A percentile compares a stretch with the other conserved stretches of the same genome.
phyloP scores from a whole-genome alignment of 2,888 invertebrate genomes.

The Limnephilus lunatus region DNA sequence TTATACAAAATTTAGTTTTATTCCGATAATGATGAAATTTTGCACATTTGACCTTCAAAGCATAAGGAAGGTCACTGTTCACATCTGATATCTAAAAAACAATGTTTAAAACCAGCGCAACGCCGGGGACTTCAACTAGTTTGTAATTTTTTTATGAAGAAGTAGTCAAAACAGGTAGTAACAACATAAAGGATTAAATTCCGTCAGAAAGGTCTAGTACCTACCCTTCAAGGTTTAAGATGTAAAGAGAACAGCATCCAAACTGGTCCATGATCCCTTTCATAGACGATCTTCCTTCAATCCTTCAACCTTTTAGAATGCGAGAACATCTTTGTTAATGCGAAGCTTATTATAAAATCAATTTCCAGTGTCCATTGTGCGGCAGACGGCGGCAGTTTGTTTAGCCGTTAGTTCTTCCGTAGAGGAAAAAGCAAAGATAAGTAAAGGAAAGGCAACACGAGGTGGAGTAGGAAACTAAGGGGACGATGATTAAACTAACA shows the following conservation, averaged over 20 bases:
- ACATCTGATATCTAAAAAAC: too few species aligned
- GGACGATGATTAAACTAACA: not conserved
- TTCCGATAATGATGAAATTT: too few species aligned
- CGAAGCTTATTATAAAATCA: conserved; percentile 56
- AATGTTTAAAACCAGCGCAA: too few species aligned
- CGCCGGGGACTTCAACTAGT: not conserved
- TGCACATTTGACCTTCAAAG: too few species aligned
- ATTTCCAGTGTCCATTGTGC: conserved; percentile 52
- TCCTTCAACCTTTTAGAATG: conserved; percentile 13
- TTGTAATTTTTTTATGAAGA: not conserved
- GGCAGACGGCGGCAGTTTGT: conserved; percentile 35
- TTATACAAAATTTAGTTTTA: too few species aligned
- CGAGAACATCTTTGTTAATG: conserved; percentile 53
- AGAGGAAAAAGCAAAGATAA: not conserved
- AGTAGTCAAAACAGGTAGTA: not conserved
- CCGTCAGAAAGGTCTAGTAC: conserved; percentile 22
- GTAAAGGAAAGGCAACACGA: not conserved
- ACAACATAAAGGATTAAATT: not conserved
- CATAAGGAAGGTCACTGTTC: too few species aligned
- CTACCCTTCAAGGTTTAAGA: conserved; percentile 1
- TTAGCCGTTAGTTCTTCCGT: not conserved
- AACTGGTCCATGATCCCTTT: conserved; percentile 43
- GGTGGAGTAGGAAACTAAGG: conserved; percentile 12
- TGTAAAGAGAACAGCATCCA: not conserved
- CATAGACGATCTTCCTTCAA: conserved; percentile 44